Percentiles rank a stretch among this genome's conserved stretches.
Evolutionary conservation across 2,797 vertebrate genomes (phyloP).

Genomic region (Coracias cyanogaster): DNA sequence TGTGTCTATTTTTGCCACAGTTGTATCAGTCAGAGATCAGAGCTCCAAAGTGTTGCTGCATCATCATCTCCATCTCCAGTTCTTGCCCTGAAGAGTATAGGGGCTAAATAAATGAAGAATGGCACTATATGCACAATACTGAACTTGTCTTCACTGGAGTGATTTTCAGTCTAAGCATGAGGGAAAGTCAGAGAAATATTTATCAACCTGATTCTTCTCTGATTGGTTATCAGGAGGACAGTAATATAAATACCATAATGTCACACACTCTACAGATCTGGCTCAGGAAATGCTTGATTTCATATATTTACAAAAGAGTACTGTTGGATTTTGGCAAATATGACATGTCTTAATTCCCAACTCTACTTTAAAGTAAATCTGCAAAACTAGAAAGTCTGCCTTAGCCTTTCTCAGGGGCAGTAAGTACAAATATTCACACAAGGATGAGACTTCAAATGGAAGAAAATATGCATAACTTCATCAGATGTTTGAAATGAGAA

Average conservation of each 20-base stretch:
- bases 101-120: not conserved
- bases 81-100: not conserved
- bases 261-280: not conserved
- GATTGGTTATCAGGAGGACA: not conserved
- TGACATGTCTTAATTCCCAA: constrained; percentile 5
- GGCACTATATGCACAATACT: not conserved
- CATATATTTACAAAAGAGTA: constrained; percentile 7
- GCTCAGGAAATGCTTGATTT: constrained; percentile 8
- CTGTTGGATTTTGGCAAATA: constrained; percentile 6
- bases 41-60: not conserved
- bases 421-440: constrained; percentile 5
- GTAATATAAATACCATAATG: not conserved
- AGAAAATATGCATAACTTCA: constrained; percentile 7
- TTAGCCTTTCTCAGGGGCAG: not conserved
- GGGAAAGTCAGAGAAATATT: constrained; percentile 1
- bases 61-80: not conserved
- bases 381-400: not conserved
- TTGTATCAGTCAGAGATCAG: not conserved
- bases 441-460: constrained; percentile 23
- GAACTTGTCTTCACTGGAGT: not conserved
- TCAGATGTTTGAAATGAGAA: constrained; percentile 29
- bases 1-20: not conserved
- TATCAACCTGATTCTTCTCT: not conserved
- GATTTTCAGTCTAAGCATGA: not conserved
- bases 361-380: constrained; percentile 22